phyloP scores from a whole-genome alignment of 2,797 vertebrate genomes.

The Cirrhinus molitorella region DNA sequence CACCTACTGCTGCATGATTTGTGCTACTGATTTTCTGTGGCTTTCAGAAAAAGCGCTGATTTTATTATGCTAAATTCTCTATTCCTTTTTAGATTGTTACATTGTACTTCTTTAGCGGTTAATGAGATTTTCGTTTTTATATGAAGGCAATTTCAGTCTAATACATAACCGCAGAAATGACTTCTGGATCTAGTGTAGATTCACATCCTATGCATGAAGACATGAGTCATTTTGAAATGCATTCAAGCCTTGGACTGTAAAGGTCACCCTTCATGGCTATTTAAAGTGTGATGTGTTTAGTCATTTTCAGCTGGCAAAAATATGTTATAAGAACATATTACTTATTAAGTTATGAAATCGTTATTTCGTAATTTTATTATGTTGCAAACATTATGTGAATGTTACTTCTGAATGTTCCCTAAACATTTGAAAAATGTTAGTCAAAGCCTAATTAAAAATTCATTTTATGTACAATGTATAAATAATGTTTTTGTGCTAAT shows the following conservation, averaged over 20 bases:
- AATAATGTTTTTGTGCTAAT: background rate
- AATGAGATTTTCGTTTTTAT: constrained; percentile 4
- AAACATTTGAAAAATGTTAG: background rate
- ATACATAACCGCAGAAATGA: background rate
- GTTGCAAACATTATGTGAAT: background rate
- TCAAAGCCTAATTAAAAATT: background rate
- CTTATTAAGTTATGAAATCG: background rate
- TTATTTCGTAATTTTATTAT: background rate
- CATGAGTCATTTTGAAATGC: constrained; percentile 13
- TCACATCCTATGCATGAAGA: constrained; percentile 5
- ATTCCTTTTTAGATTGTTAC: constrained; percentile 19
- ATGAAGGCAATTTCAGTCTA: background rate
- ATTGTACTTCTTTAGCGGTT: background rate
- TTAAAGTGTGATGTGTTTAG: background rate
- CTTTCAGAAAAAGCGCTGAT: constrained; percentile 32
- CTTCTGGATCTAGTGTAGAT: background rate
- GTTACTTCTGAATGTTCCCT: background rate
- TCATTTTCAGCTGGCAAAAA: background rate
- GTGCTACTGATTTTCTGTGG: background rate
- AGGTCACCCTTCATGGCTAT: background rate
- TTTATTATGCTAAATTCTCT: constrained; percentile 13
- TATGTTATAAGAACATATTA: background rate
- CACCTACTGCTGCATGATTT: background rate
- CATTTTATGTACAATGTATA: background rate
- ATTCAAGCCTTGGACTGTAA: background rate